Base-by-base conservation (phyloP, 2,797 vertebrate genomes). In the Esox lucius region DNA sequence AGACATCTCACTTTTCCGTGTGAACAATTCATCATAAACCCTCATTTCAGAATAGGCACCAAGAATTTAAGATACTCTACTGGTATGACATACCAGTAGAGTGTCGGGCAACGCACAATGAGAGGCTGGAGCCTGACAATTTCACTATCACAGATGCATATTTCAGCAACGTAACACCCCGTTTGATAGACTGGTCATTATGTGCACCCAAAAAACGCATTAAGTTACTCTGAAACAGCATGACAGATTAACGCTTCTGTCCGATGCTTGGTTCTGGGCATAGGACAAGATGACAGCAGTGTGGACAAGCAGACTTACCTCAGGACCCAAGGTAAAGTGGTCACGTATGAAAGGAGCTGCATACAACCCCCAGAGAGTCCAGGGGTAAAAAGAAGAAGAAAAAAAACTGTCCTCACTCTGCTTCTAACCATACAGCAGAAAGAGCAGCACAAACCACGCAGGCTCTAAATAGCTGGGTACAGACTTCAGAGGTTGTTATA, bases 261-360 rank as follows among this genome's bases (percentile, higher is more conserved):
- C 4, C 19, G 17, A 22, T 15, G 48, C 11, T 39, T 71, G 56
- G 17, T n/a, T 51, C 16, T 17, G 5, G 0, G 22, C n/a, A 74
- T 46, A 69, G 79, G 66, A 81, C 24, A 2, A 76, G 73, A 46
- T 49, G 61, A 46, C 17, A 9, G 71, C 64, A 56, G 84, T 77
- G 66, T 69, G 62, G 46, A 6, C 17, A 5, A 69, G 61, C 19
- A 0, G 46, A 85, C 90, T 88, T 71, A 92, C 91, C 90, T 85
- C 51, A 7, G 75, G 26, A 49, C 24, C 65, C 15, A 39, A 35
- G 19, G 19, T 19, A 68, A 31, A 39, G 22, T 0, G 17, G 71
- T 19, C 49, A 16, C 2, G n/a, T 48, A 67, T 64, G 3, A 1
- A 6, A 75, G 39, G 56, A 68, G 28, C 56, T 35, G 61, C 66